Evolutionary conservation across 2,888 invertebrate species (phyloP), one percentile per base, ranked within the genome.

Genomic region (Hydraecia micacea): DNA sequence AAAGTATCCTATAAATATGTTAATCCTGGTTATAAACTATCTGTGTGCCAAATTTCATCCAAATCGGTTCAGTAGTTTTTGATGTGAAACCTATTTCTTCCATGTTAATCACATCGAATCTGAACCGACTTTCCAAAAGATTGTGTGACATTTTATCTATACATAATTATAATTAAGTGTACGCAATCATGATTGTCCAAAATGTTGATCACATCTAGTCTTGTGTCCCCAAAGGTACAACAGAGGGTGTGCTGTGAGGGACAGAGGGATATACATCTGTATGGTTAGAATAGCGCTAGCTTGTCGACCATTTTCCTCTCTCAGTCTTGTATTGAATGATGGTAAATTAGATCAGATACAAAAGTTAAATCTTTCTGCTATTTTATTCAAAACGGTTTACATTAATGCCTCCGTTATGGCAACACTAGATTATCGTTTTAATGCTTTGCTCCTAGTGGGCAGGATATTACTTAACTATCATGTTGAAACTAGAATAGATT

Each of bases 401-500:
- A n/a, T 42, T 15, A 42, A 75, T 60, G 55, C 52, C 71, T 52
- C 32, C n/a, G 52, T 55, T 70, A 71, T 67, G 42, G 71, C 71
- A 75, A 66, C 13, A 65, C 21, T 55, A 60, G 60, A 49, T 72
- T 72, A 77, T 46, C 13, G 49, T 77, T 55, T 46, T 21, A 39
- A 62, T 36, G 25, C 32, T 62, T 25, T 65, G 36, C 36, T 58
- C 32, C 52, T 18, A 62, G 2, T 52, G n/a, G 36, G 63, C n/a
- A 36, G 68, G 46, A 62, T 60, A 69, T 80, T 65, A 68, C 73
- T 13, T n/a, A 65, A 69, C 60, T 68, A 49, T 25, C 25, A 32
- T 76, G 60, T 52, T 63, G 67, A 76, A 76, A 80, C 46, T 55
- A 69, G 58, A 65, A 70, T 67, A 49, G 8, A 69, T 49, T 65